These are phyloP conservation scores for Zelostemma sp. DNA, from an alignment of 1,140 invertebrate genomes.

Conservation along the genomic window DNA sequence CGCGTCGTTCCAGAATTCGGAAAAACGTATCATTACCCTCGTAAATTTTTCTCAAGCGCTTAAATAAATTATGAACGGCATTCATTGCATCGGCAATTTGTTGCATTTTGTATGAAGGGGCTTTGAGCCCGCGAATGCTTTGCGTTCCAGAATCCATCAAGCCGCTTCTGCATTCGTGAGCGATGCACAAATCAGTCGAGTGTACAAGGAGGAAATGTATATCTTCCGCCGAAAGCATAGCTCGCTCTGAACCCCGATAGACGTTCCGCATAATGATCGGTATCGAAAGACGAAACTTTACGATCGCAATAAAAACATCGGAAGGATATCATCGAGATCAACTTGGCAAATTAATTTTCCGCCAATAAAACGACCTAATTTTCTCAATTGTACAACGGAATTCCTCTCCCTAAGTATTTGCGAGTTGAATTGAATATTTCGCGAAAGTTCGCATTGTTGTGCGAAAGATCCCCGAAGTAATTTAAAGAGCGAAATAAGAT, in stretches of 20 bases:
- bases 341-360: too few species aligned
- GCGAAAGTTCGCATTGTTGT: too few species aligned
- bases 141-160: conserved; percentile 38
- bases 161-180: conserved; percentile 41
- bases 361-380: too few species aligned
- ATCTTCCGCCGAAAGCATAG: conserved; percentile 34
- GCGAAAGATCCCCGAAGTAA: too few species aligned
- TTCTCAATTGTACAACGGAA: too few species aligned
- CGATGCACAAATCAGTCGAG: conserved; percentile 39
- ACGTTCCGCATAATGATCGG: conserved; percentile 44
- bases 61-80: neutral
- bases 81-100: conserved; percentile 1
- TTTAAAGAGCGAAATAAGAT: neutral
- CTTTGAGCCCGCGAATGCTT: conserved; percentile 24
- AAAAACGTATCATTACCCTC: neutral
- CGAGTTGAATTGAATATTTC: too few species aligned
- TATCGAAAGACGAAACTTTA: conserved; percentile 31
- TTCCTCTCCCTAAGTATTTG: too few species aligned
- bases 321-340: too few species aligned
- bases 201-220: conserved; percentile 38
- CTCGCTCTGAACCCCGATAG: conserved; percentile 38
- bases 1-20: conserved; percentile 2
- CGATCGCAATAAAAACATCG: conserved; percentile 35
- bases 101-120: neutral
- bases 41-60: neutral